Evolutionary conservation across 2,797 vertebrate genomes (phyloP).

Genomic region (Tamandua tetradactyla): DNA sequence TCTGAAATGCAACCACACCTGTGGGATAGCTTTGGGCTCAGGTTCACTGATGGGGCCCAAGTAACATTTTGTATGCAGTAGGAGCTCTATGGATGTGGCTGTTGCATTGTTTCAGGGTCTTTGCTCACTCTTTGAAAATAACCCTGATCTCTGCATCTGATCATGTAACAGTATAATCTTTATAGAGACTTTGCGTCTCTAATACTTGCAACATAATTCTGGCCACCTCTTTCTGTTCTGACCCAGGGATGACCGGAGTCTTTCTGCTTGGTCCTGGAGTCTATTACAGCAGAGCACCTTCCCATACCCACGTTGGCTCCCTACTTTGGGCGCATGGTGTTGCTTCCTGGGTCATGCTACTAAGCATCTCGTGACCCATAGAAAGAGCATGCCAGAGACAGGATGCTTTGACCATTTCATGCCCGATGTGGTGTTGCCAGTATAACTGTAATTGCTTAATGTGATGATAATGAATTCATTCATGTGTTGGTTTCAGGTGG

Average conservation of each 20-base stretch:
- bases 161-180: neutral
- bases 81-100: neutral
- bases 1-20: neutral
- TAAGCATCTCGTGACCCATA: neutral
- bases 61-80: neutral
- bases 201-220: neutral
- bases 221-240: neutral
- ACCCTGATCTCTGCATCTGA: neutral
- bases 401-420: neutral
- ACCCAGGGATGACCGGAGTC: neutral
- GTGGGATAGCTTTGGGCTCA: neutral
- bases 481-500: neutral
- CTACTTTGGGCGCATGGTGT: neutral
- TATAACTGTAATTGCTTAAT: neutral
- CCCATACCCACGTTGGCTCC: no score
- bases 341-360: neutral
- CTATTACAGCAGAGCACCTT: neutral
- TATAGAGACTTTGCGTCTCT: neutral
- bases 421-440: fast-evolving
- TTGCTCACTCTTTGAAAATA: neutral
- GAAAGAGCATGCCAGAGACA: neutral
- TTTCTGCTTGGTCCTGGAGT: neutral
- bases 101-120: neutral
- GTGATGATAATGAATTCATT: neutral
- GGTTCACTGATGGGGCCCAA: neutral